phyloP scores from a whole-genome alignment of 2,888 invertebrate genomes.

The Ctenicera cuprea region DNA sequence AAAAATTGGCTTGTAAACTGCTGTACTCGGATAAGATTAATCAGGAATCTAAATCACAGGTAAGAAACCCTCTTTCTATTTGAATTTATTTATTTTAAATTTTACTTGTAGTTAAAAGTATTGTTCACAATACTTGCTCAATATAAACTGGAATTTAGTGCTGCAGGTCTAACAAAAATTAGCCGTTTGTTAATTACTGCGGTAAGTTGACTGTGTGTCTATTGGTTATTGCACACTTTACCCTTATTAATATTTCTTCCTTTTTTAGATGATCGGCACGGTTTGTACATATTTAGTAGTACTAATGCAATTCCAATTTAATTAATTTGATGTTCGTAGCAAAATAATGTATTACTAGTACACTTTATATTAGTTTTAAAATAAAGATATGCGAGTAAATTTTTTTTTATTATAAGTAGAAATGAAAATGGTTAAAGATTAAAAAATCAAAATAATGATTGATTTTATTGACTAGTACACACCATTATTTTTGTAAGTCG shows the following conservation, averaged over 20 bases:
- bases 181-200: conserved; percentile 13
- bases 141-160: conserved; percentile 18
- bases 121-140: conserved; percentile 8
- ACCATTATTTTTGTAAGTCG: no score
- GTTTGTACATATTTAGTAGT: conserved; percentile 19
- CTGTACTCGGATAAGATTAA: neutral
- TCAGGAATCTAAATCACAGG: conserved; percentile 3
- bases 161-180: conserved; percentile 17
- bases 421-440: no score
- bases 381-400: no score
- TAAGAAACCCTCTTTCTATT: no score
- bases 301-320: conserved; percentile 4
- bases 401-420: no score
- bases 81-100: neutral
- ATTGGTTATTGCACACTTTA: no score
- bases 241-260: neutral
- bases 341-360: no score
- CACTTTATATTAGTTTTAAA: no score
- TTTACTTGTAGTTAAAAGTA: conserved; percentile 11
- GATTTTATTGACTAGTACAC: no score
- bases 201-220: neutral
- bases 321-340: neutral
- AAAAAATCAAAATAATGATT: no score
- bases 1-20: neutral
- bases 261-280: conserved; percentile 14